A percentile compares a stretch with the other conserved stretches of the same genome.
phyloP scores from a whole-genome alignment of 2,888 invertebrate species.

The Sphaeridia pumilis region DNA sequence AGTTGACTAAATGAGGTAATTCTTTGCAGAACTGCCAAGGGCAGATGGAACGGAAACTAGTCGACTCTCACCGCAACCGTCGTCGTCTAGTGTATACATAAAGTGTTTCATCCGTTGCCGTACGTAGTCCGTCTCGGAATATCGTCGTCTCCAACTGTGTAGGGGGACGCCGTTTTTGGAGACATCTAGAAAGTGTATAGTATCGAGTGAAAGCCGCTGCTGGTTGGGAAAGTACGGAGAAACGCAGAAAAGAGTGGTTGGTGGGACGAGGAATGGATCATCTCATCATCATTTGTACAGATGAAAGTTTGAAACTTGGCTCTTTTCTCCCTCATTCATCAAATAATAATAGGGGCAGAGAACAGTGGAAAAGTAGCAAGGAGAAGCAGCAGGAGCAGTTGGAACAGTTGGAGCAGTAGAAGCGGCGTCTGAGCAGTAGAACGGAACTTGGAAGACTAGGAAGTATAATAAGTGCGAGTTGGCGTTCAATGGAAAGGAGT shows the following conservation, averaged over 20 bases:
- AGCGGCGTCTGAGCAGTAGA: not conserved
- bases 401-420: not conserved
- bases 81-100: too few relatives aligned
- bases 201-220: too few relatives aligned
- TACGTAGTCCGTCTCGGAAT: too few relatives aligned
- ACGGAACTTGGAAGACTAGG: not conserved
- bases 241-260: not conserved
- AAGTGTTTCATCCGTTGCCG: too few relatives aligned
- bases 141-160: too few relatives aligned
- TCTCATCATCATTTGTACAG: constrained; percentile 3
- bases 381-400: not conserved
- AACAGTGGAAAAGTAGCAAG: too few relatives aligned
- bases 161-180: too few relatives aligned
- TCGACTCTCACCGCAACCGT: not conserved
- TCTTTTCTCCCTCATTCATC: constrained; percentile 4
- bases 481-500: constrained; percentile 1
- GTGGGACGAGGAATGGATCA: not conserved
- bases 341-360: constrained; percentile 5
- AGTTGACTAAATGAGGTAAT: constrained; percentile 3
- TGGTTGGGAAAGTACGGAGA: too few relatives aligned
- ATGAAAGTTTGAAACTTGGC: constrained; percentile 2
- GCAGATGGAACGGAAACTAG: not conserved
- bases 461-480: too few relatives aligned
- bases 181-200: too few relatives aligned
- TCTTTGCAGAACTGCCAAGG: not conserved